These are phyloP conservation scores for Chrysodeixis includens DNA, from an alignment of 2,888 invertebrate species.

Conservation along the genomic window DNA sequence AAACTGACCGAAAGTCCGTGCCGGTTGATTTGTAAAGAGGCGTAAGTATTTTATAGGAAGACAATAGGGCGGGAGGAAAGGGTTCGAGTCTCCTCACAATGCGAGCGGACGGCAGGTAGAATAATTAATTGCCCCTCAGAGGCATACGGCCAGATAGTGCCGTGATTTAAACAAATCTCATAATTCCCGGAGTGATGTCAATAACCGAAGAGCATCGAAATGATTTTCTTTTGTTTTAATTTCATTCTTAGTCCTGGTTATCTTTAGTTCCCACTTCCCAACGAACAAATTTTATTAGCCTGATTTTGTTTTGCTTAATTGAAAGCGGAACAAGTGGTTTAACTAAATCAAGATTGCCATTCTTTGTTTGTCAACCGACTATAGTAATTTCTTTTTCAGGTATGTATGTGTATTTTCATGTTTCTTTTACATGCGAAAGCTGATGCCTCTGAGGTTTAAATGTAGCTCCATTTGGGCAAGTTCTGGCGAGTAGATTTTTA, in stretches of 20 bases:
- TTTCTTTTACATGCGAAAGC: not conserved
- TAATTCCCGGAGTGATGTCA: constrained; percentile 32
- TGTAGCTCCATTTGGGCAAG: too few relatives aligned
- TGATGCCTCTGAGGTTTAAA: not conserved
- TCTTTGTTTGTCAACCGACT: too few relatives aligned
- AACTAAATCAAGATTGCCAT: not conserved
- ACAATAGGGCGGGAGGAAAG: constrained; percentile 55
- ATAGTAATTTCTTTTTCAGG: too few relatives aligned
- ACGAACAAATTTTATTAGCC: too few relatives aligned
- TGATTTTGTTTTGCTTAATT: too few relatives aligned
- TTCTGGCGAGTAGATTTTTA: too few relatives aligned
- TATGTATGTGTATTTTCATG: too few relatives aligned
- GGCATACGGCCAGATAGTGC: constrained; percentile 59
- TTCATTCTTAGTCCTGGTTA: not conserved
- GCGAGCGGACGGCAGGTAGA: constrained; percentile 68
- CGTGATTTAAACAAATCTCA: constrained; percentile 55
- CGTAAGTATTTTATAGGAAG: constrained; percentile 62
- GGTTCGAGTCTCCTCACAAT: constrained; percentile 58
- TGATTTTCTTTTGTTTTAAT: not conserved
- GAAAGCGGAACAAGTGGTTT: constrained; percentile 21
- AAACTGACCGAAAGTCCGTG: constrained; percentile 59
- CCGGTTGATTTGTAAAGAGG: constrained; percentile 63
- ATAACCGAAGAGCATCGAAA: constrained; percentile 18
- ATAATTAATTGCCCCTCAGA: constrained; percentile 72
- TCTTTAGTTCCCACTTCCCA: not conserved